These are phyloP conservation scores for Fragum whitleyi DNA, from an alignment of 2,888 invertebrate species.

Conservation along the genomic window DNA sequence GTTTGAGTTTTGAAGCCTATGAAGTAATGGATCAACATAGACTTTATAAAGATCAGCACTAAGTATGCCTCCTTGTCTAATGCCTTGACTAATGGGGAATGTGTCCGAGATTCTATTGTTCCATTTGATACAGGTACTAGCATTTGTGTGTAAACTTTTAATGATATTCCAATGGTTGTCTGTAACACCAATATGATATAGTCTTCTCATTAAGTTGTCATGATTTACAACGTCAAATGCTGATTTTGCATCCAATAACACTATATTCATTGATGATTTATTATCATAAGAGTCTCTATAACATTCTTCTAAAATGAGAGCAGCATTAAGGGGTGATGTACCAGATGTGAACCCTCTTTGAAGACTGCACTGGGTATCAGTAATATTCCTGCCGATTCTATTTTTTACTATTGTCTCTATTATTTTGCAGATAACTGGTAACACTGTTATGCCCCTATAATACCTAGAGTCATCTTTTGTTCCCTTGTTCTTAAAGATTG, in stretches of 20 bases:
- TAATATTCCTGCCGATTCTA: neutral
- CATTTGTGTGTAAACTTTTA: constrained; percentile 3
- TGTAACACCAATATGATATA: neutral
- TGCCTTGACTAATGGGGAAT: neutral
- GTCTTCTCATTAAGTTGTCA: neutral
- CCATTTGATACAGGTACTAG: constrained; percentile 13
- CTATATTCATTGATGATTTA: neutral
- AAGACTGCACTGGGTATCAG: neutral
- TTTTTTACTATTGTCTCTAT: neutral
- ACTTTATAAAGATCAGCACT: no score
- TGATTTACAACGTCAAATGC: constrained; percentile 4
- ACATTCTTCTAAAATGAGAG: constrained; percentile 14
- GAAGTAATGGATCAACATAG: neutral
- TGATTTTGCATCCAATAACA: constrained; percentile 3
- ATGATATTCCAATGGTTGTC: neutral
- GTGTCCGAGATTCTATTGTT: neutral
- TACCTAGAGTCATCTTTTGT: neutral
- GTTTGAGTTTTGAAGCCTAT: neutral
- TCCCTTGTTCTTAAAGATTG: constrained; percentile 21
- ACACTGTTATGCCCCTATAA: constrained; percentile 14
- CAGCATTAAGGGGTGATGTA: no score
- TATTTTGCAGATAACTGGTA: constrained; percentile 18
- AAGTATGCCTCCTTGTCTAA: no score
- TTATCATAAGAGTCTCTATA: neutral
- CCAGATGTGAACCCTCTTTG: constrained; percentile 18